A percentile compares a stretch with the other conserved stretches of the same genome.
These are phyloP conservation scores for Origma solitaria DNA, from an alignment of 2,113 vertebrate genomes.

Conservation along the genomic window DNA sequence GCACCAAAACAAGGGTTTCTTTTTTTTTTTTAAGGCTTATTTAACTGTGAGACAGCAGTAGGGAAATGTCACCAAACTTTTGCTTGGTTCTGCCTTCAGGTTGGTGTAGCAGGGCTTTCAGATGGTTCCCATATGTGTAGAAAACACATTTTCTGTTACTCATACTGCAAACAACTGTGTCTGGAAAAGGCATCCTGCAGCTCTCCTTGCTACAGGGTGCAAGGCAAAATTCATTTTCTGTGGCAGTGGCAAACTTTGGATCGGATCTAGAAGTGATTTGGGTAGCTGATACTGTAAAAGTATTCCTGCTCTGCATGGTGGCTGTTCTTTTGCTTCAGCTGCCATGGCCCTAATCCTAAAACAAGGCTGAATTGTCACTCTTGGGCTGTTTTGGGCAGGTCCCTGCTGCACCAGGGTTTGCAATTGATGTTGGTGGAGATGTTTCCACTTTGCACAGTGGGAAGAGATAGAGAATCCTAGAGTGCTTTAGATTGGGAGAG, in stretches of 20 bases:
- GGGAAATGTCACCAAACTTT: conserved; percentile 24
- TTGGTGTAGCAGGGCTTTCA: conserved; percentile 16
- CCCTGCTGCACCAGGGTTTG: background rate
- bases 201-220: background rate
- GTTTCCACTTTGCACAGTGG: background rate
- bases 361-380: background rate
- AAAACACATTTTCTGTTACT: conserved; percentile 1
- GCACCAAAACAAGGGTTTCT: background rate
- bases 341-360: background rate
- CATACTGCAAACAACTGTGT: background rate
- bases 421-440: background rate
- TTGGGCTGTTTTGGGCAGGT: background rate
- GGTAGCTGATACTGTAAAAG: background rate
- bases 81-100: background rate
- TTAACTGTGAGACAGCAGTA: background rate
- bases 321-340: background rate
- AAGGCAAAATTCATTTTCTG: background rate
- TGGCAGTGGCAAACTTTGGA: background rate
- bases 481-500: background rate
- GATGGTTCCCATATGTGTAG: background rate
- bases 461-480: background rate
- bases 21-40: background rate
- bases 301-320: background rate
- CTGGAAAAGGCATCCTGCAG: background rate
- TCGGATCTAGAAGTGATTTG: background rate